Evolutionary conservation across 1,140 invertebrate species (phyloP), one percentile per base, ranked within the genome.

Genomic region (Rhyacophila brunnea): DNA sequence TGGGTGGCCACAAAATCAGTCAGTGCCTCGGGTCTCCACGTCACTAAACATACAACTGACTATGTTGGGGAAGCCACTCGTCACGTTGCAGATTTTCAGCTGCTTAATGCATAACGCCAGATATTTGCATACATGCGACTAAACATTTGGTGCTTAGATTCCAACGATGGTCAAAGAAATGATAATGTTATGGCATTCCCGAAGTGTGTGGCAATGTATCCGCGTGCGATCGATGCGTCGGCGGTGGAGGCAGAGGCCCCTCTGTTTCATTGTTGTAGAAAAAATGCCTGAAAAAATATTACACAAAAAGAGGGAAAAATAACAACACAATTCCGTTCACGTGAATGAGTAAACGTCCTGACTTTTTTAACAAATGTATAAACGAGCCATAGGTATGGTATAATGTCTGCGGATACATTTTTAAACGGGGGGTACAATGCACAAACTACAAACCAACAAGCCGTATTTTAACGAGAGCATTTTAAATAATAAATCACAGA

Each of bases 321-420:
- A 60, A 53, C 48, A 52, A 48, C 40, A 60, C 51, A 60, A 50
- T 60, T 60, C 51, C 44, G 40, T 50, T 60, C 58, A 47, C 58
- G 49, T 60, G 58, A 60, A 60, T 60, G 46, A 60, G 23, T 60
- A 60, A 60, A 60, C 43, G 53, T 52, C 42, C 44, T 47, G 47
- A 46, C 23, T 51, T 51, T 59, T 59, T 52, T 44, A 44, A 50
- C 57, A 59, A 52, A 52, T 46, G 57, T 58, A 52, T 40, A 46
- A 52, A 59, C 36, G 49, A 52, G 44, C 19, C 49, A 38, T 50
- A n/a, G 1, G 15, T 13, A 23, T 32, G 1, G 15, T 13, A 23
- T 43, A 15, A 6, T 14, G 38, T 23, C 50, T 53, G 14, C 20
- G 38, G 36, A 58, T 57, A 48, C 54, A 57, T 57, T 57, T 48